Evolutionary conservation across 2,113 vertebrate genomes (phyloP).

Genomic region (Otis tarda): DNA sequence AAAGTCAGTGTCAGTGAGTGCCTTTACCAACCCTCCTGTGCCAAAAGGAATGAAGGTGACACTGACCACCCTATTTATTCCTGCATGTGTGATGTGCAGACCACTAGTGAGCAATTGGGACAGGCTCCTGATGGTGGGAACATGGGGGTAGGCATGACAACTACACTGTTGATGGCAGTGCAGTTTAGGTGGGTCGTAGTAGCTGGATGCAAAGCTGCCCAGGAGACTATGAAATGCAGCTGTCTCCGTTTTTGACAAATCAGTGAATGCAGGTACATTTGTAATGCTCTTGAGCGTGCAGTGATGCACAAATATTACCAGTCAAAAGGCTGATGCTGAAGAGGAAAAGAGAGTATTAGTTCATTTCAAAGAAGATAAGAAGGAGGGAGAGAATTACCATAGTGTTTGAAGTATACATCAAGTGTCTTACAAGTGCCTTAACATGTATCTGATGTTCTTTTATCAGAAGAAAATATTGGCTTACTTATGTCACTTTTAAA

Average conservation of each 20-base stretch:
- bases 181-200: background rate
- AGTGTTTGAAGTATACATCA: background rate
- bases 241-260: background rate
- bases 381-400: background rate
- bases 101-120: fast-evolving
- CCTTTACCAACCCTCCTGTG: background rate
- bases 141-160: background rate
- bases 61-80: background rate
- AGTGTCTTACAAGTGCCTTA: background rate
- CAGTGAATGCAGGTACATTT: background rate
- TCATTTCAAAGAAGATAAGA: background rate
- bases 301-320: background rate
- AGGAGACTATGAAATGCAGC: background rate
- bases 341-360: background rate
- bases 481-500: background rate
- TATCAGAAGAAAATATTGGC: background rate
- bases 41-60: background rate
- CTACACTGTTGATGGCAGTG: background rate
- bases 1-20: background rate
- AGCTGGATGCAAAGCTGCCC: background rate
- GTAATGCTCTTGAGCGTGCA: background rate
- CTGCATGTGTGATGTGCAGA: background rate
- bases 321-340: background rate
- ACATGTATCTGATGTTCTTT: background rate
- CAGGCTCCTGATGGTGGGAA: background rate